phyloP scores from a whole-genome alignment of 2,888 invertebrate species.

The Ceriagrion tenellum region DNA sequence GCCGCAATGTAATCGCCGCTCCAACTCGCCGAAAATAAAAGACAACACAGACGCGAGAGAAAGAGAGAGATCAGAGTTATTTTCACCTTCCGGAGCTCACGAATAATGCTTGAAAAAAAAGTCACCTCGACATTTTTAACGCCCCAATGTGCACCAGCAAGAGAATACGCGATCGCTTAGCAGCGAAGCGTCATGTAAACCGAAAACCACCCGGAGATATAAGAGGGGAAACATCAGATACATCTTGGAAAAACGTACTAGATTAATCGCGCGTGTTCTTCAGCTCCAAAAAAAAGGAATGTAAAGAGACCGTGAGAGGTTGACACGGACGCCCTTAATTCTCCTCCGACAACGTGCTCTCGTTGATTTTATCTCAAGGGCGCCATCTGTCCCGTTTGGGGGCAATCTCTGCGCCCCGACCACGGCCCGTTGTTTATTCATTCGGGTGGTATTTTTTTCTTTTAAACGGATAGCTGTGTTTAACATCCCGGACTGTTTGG shows the following conservation, averaged over 20 bases:
- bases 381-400: background rate
- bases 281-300: background rate
- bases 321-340: background rate
- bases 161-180: background rate
- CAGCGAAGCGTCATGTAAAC: background rate
- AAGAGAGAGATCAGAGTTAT: background rate
- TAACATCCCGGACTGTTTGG: slow-evolving; percentile 1
- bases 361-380: background rate
- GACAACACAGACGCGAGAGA: background rate
- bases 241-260: background rate
- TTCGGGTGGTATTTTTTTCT: background rate
- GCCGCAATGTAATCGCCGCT: background rate
- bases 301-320: background rate
- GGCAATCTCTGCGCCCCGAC: background rate
- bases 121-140: background rate
- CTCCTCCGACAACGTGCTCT: background rate
- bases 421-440: background rate
- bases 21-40: background rate
- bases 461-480: slow-evolving; percentile 6
- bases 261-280: background rate
- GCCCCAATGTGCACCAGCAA: background rate
- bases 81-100: background rate
- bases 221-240: background rate
- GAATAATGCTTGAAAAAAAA: background rate
- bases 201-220: background rate